Base-by-base conservation (phyloP, 1,140 invertebrate genomes). In the Arctopsyche grandis region DNA sequence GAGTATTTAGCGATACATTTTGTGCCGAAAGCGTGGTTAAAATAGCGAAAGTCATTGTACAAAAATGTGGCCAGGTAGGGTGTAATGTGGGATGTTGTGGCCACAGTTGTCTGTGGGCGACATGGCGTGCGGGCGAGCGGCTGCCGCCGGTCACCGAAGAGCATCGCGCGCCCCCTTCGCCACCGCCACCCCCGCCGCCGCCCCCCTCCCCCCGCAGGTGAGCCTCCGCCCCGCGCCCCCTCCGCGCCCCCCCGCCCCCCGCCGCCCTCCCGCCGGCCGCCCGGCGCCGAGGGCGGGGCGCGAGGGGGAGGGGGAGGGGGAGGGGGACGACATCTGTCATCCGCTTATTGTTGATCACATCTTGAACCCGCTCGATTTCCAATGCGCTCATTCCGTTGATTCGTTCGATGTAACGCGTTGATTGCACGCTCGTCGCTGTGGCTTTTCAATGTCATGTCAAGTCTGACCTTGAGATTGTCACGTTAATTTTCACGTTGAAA, bases 41-140 rank as follows among this genome's bases (percentile, higher is more conserved):
- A 38, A 38, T 38, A 38, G 29, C 29, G 29, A 38, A 38, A 38
- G 29, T 38, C 29, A 38, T 38, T 38, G 29, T 4, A 38, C 1
- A 38, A 38, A 38, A 38, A 7, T 7, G 29, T 38, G 29, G 29
- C 29, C 3, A 7, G 29, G 4, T 5, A 5, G 48, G 48, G 10
- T 10, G 48, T 16, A 12, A 52, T 12, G 16, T 12, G 16, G 12
- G 48, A 4, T 16, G 48, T 52, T 52, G 12, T 14, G 48, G 63
- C 63, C 63, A 60, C n/a, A 66, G 63, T 26, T 66, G 63, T 66
- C 63, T 66, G 63, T 21, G 63, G 63, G 63, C 63, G 63, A 66
- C 22, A 66, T 66, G 63, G 63, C 63, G 63, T 66, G 63, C 24
- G 63, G 14, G 21, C 24, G 10, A 22, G 21, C 9, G 63, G 63